Percentiles rank a stretch among this genome's conserved stretches.
Evolutionary conservation across 2,888 invertebrate genomes (phyloP).

Genomic region (Drosophila lacicola): DNA sequence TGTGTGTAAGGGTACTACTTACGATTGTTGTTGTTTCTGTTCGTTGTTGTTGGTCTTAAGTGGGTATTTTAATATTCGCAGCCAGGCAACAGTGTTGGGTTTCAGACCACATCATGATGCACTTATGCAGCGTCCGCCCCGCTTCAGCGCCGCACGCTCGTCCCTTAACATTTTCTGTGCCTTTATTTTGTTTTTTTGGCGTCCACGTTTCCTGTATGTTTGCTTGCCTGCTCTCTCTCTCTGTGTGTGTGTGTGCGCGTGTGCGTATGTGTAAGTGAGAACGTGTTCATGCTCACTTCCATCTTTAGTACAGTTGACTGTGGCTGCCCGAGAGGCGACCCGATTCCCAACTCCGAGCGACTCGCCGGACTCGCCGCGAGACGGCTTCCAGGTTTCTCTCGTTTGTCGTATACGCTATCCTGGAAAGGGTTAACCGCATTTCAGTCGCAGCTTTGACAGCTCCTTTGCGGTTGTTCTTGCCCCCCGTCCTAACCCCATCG

Average conservation of each 20-base stretch:
- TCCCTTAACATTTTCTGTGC: slow-evolving; percentile 25
- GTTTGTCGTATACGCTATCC: slow-evolving; percentile 27
- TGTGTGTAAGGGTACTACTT: slow-evolving; percentile 53
- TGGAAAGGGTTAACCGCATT: slow-evolving; percentile 26
- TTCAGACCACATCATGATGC: slow-evolving; percentile 66
- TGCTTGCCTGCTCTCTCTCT: slow-evolving; percentile 49
- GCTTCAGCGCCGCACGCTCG: slow-evolving; percentile 18
- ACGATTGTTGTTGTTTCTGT: slow-evolving; percentile 36
- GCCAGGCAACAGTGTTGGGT: slow-evolving; percentile 72
- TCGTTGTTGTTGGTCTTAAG: slow-evolving; percentile 65
- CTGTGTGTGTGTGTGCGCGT: slow-evolving; percentile 19
- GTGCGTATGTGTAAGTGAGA: slow-evolving; percentile 42
- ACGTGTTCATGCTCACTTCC: slow-evolving; percentile 67
- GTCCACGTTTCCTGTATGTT: slow-evolving; percentile 54
- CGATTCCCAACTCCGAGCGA: slow-evolving; percentile 43
- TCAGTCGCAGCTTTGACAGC: slow-evolving; percentile 3
- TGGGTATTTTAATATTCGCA: slow-evolving; percentile 77
- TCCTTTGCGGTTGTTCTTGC: slow-evolving; percentile 14
- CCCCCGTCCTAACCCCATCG: no score
- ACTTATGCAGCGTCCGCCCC: slow-evolving; percentile 50
- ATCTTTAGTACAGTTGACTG: slow-evolving; percentile 78
- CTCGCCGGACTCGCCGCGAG: slow-evolving; percentile 3
- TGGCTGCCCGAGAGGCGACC: slow-evolving; percentile 48
- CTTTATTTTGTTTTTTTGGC: slow-evolving; percentile 26
- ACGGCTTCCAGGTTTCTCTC: neutral